Evolutionary conservation across 2,113 vertebrate species (phyloP), one percentile per base, ranked within the genome.

Genomic region (Tragelaphus buxtoni): DNA sequence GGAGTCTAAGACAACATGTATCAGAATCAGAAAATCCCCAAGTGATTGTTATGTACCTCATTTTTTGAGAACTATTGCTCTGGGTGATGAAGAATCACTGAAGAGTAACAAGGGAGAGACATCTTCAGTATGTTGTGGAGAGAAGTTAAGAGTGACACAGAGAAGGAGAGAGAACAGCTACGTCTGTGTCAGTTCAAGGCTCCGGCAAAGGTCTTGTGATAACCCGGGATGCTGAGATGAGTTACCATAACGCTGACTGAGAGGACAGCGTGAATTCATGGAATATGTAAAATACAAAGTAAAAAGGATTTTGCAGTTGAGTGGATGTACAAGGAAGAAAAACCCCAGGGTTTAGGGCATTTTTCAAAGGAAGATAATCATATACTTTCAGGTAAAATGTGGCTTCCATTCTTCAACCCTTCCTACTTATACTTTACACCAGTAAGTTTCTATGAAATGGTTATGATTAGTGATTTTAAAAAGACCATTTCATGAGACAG

Each of bases 391-490:
- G 53, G 49, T 94, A 91, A 80, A 58, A 3, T 81, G 42, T 61
- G 7, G 30, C 42, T 88, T 10, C 22, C 32, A 76, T 42, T 94
- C 65, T 85, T 72, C 35, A 89, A 56, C 3, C 1, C 14, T 93
- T 91, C 45, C 55, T 87, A 60, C 18, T 85, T 82, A 94, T 1
- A 85, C 7, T 72, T 80, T 12, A 42, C 9, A 35, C 61, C 10
- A 82, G 42, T 94, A 91, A 89, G 9, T 45, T 93, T 91, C 93
- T 86, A 69, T 22, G 89, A 96, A 93, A 79, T 86, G n/a, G 42
- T 22, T 79, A 60, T 47, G 39, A 90, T 51, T 86, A 24, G 9
- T 82, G 26, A 77, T 74, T 95, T 96, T 79, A 87, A 79, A 79
- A 89, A 24, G 28, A 58, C 24, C 35, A 60, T 79, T 82, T 91